These are phyloP conservation scores for Chelonoidis abingdonii DNA, from an alignment of 2,113 vertebrate species.

Conservation along the genomic window DNA sequence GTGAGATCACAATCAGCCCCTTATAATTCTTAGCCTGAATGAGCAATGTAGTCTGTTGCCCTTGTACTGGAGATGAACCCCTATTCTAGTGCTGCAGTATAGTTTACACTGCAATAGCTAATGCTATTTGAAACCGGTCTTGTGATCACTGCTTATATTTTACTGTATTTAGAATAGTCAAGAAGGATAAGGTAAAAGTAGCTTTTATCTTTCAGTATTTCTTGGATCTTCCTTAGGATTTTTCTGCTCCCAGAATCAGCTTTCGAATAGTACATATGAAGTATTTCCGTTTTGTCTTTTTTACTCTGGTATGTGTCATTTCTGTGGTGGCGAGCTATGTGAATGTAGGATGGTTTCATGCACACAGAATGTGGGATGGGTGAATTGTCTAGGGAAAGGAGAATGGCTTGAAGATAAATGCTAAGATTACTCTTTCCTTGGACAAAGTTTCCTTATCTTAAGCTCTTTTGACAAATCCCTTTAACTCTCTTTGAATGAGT, in stretches of 20 bases:
- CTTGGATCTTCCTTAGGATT: not conserved
- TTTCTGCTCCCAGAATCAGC: not conserved
- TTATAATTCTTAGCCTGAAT: not conserved
- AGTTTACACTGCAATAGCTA: not conserved
- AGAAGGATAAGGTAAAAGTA: not conserved
- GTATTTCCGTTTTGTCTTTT: not conserved
- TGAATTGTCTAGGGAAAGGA: constrained; percentile 34
- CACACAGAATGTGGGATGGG: not conserved
- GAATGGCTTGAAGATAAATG: constrained; percentile 52
- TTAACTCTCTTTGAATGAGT: not conserved
- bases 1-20: not conserved
- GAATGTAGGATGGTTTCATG: not conserved
- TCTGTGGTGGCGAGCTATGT: constrained; percentile 33
- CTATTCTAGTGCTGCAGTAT: not conserved
- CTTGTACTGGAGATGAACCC: not conserved
- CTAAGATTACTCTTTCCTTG: not conserved
- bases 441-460: not conserved
- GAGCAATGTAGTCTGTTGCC: not conserved
- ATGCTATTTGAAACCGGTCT: not conserved
- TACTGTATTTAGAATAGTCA: not conserved
- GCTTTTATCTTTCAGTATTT: not conserved
- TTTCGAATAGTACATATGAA: not conserved
- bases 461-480: not conserved
- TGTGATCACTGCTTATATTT: not conserved
- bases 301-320: constrained; percentile 12